A percentile compares a stretch with the other conserved stretches of the same genome.
phyloP scores from a whole-genome alignment of 2,888 invertebrate species.

The Arge pagana region DNA sequence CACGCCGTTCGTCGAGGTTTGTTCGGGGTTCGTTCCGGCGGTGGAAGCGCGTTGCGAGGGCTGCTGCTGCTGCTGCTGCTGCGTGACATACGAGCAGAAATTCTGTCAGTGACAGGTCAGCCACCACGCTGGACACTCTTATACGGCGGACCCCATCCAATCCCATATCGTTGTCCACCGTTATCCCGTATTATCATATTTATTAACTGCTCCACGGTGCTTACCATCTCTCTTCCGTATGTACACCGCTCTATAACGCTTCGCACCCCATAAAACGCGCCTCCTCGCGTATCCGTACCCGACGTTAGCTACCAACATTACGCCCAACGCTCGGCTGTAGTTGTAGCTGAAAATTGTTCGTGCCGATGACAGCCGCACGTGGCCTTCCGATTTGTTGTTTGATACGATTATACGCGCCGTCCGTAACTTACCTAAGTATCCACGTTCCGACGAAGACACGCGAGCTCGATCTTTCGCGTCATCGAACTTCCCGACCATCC shows the following conservation, averaged over 20 bases:
- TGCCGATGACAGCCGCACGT: constrained; percentile 58
- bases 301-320: too few species aligned
- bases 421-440: neutral
- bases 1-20: too few species aligned
- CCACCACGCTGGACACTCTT: constrained; percentile 55
- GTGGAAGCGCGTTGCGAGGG: too few species aligned
- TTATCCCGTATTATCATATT: constrained; percentile 56
- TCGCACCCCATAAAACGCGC: constrained; percentile 3
- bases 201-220: constrained; percentile 54
- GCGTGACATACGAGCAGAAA: constrained; percentile 53
- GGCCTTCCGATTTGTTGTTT: constrained; percentile 32
- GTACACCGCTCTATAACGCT: neutral
- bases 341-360: too few species aligned
- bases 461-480: too few species aligned
- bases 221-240: constrained; percentile 41
- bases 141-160: constrained; percentile 38
- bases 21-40: too few species aligned
- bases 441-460: too few species aligned
- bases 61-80: too few species aligned
- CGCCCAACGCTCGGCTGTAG: too few species aligned
- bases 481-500: too few species aligned
- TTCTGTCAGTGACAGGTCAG: constrained; percentile 54
- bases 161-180: constrained; percentile 26
- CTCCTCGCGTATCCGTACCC: too few species aligned
- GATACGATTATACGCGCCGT: constrained; percentile 11